Evolutionary conservation across 2,888 invertebrate genomes (phyloP).

Genomic region (Parnassius glacialis): DNA sequence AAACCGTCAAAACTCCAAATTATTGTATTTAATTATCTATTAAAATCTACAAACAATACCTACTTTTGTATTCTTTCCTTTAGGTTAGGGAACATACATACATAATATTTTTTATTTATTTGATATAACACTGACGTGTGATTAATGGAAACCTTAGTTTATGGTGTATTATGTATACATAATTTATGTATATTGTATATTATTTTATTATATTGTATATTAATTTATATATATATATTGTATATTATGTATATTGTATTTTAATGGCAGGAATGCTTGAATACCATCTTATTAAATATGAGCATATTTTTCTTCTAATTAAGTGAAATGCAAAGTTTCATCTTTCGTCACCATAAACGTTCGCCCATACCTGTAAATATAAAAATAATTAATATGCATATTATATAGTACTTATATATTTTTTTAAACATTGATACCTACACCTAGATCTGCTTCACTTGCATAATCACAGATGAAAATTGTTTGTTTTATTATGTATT

Average conservation of each 20-base stretch:
- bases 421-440: background rate
- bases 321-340: constrained; percentile 20
- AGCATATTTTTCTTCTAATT: constrained; percentile 9
- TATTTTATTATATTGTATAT: no score
- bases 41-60: no score
- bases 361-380: constrained; percentile 40
- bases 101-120: no score
- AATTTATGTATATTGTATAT: no score
- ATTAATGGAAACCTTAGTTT: background rate
- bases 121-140: background rate
- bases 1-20: no score
- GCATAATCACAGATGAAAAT: background rate
- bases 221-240: no score
- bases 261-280: constrained; percentile 25
- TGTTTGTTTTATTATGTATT: background rate
- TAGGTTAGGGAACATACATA: no score
- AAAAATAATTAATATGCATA: background rate
- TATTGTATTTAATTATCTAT: no score
- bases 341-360: constrained; percentile 36
- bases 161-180: background rate
- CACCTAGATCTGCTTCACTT: background rate
- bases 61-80: no score
- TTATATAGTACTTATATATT: background rate
- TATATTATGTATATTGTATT: background rate
- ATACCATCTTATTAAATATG: constrained; percentile 11